Base-by-base conservation (phyloP, 2,797 vertebrate species). In the Galago senegalensis region DNA sequence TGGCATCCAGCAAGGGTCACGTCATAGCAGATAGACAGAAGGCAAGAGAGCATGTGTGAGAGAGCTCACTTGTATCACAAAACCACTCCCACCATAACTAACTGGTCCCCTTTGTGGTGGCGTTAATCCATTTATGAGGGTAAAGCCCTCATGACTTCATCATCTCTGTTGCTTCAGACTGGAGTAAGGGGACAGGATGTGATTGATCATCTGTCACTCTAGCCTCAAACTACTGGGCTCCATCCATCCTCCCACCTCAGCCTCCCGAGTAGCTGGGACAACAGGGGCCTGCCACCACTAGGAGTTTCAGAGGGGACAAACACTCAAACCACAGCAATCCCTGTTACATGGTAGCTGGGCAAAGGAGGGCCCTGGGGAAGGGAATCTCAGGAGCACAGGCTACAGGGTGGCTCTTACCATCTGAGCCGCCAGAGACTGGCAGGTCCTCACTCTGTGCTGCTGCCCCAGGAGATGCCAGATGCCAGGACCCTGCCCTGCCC, bases 321-420 rank as follows among this genome's bases (percentile, higher is more conserved):
- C 46, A 49, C 46, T 49, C 46, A 49, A 49, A 49, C 46, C 46
- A 49, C 46, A 7, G 31, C 12, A 73, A 76, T 49, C 73, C 73
- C 27, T 31, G 18, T 49, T 49, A 9, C 43, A 76, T 20, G 73
- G 49, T 16, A 40, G 13, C 75, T 18, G 3, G 5, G 12, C 63
- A 25, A 27, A 70, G 21, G 17, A 7, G 63, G 46, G 0, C 58
- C 6, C 0, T 0, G 1, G 13, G 21, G 20, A 34, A 31, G 7
- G 43, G 9, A 3, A 18, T 21, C 37, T n/a, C n/a, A 3, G 25
- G 56, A 23, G 9, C 16, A 29, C 18, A 27, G n/a, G 25, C 2
- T 3, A 7, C 0, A 20, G 20, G 1, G 9, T 40, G 29, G 60
- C 46, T 80, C 21, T 21, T 25, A 20, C 4, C 14, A 29, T 16